Evolutionary conservation across 2,113 vertebrate genomes (phyloP), one percentile per base, ranked within the genome.

Genomic region (Actenoides lindsayi): DNA sequence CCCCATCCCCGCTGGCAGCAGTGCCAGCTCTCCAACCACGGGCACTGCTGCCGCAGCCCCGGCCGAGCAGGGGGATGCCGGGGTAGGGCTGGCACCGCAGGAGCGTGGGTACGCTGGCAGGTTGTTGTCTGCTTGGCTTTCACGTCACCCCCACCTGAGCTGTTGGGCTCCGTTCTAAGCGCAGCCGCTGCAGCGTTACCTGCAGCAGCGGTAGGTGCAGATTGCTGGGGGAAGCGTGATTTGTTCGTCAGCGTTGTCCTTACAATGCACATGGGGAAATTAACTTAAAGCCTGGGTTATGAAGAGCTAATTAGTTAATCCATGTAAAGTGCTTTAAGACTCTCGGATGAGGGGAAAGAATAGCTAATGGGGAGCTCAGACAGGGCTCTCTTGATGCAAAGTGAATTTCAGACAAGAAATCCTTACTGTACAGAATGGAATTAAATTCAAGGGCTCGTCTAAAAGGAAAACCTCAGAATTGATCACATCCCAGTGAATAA

Each of bases 301-400:
- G 94, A 89, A 84, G 77, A 94, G 87, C 95, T 97, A 96, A 96
- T 97, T 97, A 97, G 94, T 94, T 97, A 96, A 96, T 95, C 96
- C 95, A 83, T 95, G 92, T 93, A 95, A 96, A 97, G 94, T 96
- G 94, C 95, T 94, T 94, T 95, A 96, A 96, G 95, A 39, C 89
- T 94, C 96, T 92, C 35, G 1, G 81, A 65, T 93, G 92, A 96
- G 92, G 94, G 92, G 90, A 28, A 83, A 88, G 91, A 96, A 94
- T 85, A 88, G 85, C 92, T 96, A 95, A 96, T 95, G 81, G 89
- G 89, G 89, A 92, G 94, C 92, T 96, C 96, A 96, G 94, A 57
- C 91, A 75, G 83, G 69, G 74, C 83, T 95, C n/a, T 89, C 80
- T n/a, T 67, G 70, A 92, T 85, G 89, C 89, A 96, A 96, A 96